These are phyloP conservation scores for Pangasius mekongensis DNA, from an alignment of 2,797 vertebrate species.

Conservation along the genomic window DNA sequence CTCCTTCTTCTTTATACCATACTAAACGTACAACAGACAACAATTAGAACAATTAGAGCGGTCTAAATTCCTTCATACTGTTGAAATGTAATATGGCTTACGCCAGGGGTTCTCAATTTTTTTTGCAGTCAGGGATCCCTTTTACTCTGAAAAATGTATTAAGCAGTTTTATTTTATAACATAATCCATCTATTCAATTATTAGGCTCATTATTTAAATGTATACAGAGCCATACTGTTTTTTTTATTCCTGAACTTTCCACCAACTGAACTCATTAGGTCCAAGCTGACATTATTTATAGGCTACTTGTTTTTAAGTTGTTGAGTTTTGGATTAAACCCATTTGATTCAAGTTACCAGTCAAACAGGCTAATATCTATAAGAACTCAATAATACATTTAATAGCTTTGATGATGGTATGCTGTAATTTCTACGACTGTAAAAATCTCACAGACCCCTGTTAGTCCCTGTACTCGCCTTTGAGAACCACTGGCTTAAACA, in stretches of 20 bases:
- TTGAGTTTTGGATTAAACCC: not conserved
- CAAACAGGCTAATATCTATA: not conserved
- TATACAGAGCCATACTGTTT: not conserved
- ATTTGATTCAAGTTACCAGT: not conserved
- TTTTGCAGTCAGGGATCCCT: not conserved
- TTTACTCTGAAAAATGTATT: not conserved
- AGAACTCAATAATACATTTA: not conserved
- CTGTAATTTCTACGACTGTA: not conserved
- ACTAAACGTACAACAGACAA: conserved; percentile 68
- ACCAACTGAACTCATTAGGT: not conserved
- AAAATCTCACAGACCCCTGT: not conserved
- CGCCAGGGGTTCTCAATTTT: not conserved
- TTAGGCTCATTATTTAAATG: not conserved
- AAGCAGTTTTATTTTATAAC: not conserved
- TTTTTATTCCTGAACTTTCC: not conserved
- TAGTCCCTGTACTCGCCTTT: not conserved
- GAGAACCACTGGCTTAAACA: conserved; percentile 7
- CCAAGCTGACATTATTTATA: not conserved
- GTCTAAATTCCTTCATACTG: not conserved
- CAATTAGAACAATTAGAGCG: not conserved
- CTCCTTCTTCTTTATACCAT: conserved; percentile 90
- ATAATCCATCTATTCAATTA: not conserved
- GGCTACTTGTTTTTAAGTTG: not conserved
- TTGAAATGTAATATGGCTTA: not conserved
- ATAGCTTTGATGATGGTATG: not conserved